Evolutionary conservation across 2,113 vertebrate species (phyloP), one percentile per base, ranked within the genome.

Genomic region (Rhinichthys klamathensis): DNA sequence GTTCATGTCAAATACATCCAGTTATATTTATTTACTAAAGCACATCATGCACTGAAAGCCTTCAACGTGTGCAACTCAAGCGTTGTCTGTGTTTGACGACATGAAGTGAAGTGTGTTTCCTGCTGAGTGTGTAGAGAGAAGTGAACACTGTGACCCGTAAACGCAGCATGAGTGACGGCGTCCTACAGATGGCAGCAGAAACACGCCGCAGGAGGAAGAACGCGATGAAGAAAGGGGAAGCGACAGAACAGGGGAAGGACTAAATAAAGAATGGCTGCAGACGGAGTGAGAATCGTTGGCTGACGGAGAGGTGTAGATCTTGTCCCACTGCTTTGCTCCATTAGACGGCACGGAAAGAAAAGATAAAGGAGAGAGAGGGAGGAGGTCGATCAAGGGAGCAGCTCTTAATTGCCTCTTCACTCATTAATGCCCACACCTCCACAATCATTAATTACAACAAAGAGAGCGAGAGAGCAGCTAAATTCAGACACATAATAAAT

Each of bases 171-270:
- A 44, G 38, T 41, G 23, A 51, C 25, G 18, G 3, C 60, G 81
- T 60, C 87, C 87, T 86, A 80, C 25, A 84, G 87, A 85, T 88
- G 87, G 87, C 87, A 86, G 84, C 70, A 88, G 61, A 86, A 74
- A 44, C 56, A 80, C 78, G 11, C 8, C 30, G 54, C 58, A 70
- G 80, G 56, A 83, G 35, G 74, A 23, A 30, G 41, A 38, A 18
- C 6, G 6, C 3, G 27, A 32, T 32, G 27, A 84, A 41, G 23
- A 73, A 41, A 32, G 18, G 49, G 7, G 12, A 9, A 41, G 25
- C 51, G 51, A 82, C 11, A 41, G 49, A 44, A 30, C 38, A 46
- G 51, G 78, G 63, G 69, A 65, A 84, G 77, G 30, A 38, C 56
- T 58, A 75, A 72, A 83, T 21, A 58, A 32, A 67, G 54, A 41